These are phyloP conservation scores for Pollachius pollachius DNA, from an alignment of 2,113 vertebrate species.

Conservation along the genomic window DNA sequence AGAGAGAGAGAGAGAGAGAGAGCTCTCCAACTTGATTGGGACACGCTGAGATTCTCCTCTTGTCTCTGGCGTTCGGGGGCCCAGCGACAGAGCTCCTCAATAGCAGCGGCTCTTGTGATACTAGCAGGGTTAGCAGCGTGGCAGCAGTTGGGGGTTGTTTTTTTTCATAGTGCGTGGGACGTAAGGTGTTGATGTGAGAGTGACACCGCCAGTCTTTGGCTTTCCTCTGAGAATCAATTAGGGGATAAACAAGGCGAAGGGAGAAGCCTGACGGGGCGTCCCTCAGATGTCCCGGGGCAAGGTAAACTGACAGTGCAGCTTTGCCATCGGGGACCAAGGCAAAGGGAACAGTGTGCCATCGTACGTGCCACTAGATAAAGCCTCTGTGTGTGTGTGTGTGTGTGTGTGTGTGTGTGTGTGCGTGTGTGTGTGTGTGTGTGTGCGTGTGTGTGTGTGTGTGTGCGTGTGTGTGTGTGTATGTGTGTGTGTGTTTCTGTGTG, in stretches of 20 bases:
- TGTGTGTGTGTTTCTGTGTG: neutral
- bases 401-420: neutral
- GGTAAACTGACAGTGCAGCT: constrained; percentile 72
- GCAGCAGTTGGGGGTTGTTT: constrained; percentile 39
- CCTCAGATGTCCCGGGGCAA: constrained; percentile 79
- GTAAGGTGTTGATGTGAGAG: constrained; percentile 61
- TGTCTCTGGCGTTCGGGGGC: too few relatives aligned
- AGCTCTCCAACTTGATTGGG: constrained; percentile 39
- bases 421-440: constrained; percentile 1
- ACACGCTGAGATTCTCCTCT: constrained; percentile 37
- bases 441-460: constrained; percentile 1
- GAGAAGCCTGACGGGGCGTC: constrained; percentile 70
- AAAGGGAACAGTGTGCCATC: constrained; percentile 57
- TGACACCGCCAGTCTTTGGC: constrained; percentile 70
- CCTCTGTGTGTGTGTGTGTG: constrained; percentile 29
- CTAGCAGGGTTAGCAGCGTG: constrained; percentile 58
- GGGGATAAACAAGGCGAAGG: constrained; percentile 78
- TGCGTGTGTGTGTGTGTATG: constrained; percentile 25
- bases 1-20: too few relatives aligned
- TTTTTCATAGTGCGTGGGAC: constrained; percentile 49
- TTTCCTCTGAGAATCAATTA: constrained; percentile 86
- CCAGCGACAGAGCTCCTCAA: constrained; percentile 54
- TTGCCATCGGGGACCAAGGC: constrained; percentile 64
- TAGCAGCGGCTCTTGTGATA: constrained; percentile 67
- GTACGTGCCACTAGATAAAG: too few relatives aligned